Evolutionary conservation across 37 sponge, comb jelly and placozoan species (phyloP).

Genomic region (Tethya wilhelma): DNA sequence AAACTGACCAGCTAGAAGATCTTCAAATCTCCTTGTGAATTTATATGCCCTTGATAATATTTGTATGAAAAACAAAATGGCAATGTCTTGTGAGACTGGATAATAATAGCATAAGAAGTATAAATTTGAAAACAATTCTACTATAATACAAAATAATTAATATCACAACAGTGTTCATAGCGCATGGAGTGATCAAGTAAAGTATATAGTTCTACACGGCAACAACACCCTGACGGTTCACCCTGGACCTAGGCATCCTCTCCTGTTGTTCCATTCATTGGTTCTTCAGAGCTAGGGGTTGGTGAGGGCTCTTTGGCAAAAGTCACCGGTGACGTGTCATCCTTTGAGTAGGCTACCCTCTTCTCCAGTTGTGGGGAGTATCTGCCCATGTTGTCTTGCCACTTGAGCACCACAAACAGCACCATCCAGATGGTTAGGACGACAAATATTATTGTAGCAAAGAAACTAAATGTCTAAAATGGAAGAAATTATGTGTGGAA

Average conservation of each 20-base stretch:
- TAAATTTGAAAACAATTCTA: too few species aligned
- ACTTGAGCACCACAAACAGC: conserved; percentile 6
- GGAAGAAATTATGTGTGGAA: neutral
- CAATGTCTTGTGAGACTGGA: too few species aligned
- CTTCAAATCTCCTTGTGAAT: neutral
- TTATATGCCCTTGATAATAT: neutral
- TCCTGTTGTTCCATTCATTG: neutral
- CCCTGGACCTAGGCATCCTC: neutral
- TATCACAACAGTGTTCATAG: too few species aligned
- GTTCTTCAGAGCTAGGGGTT: too few species aligned
- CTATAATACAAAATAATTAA: too few species aligned
- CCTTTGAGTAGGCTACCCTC: neutral
- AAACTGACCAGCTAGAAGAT: neutral
- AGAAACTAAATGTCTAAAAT: conserved; percentile 10
- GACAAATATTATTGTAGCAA: neutral
- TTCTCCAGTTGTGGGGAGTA: neutral
- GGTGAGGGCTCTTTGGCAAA: neutral
- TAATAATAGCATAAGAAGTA: too few species aligned
- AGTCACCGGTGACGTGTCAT: neutral
- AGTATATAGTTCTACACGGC: too few species aligned
- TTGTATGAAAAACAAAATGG: too few species aligned
- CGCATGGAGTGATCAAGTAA: too few species aligned
- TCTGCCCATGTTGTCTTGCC: neutral
- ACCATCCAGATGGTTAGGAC: conserved; percentile 12
- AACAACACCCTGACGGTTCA: neutral